Percentiles rank a stretch among this genome's conserved stretches.
Conservation (phyloP, 2,113 vertebrate genomes). For the Puma concolor region DNA sequence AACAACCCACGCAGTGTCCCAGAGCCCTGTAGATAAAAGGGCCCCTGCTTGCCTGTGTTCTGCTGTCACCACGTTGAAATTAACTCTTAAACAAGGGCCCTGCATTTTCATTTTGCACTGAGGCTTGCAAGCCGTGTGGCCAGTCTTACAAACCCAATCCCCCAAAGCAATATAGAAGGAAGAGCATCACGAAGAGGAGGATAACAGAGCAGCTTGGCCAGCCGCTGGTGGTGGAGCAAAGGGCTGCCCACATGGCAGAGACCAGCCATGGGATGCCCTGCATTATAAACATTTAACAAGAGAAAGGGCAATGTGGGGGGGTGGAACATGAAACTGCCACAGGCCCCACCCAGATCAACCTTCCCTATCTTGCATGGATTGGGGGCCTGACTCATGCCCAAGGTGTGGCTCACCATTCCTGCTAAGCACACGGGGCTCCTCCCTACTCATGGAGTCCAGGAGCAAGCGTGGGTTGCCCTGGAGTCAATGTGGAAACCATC, state of each 20-base stretch:
- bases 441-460: neutral
- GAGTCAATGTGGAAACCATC: neutral
- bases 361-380: neutral
- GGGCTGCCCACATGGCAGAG: fast-evolving
- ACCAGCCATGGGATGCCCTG: neutral
- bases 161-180: neutral
- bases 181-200: neutral
- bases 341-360: neutral
- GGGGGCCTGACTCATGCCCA: constrained; percentile 59
- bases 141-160: fast-evolving
- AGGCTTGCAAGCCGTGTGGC: neutral
- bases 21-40: too few relatives aligned
- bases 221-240: neutral
- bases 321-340: neutral
- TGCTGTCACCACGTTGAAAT: neutral
- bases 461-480: neutral
- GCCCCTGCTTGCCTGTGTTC: neutral
- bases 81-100: neutral
- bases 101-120: neutral
- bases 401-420: constrained; percentile 20
- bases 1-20: fast-evolving
- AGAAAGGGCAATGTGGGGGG: neutral
- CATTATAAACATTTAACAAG: neutral
- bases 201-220: neutral
- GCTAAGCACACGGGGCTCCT: neutral